A percentile compares a stretch with the other conserved stretches of the same genome.
Conservation (phyloP, 2,888 invertebrate genomes). For the Pachliopta kotzebuea region DNA sequence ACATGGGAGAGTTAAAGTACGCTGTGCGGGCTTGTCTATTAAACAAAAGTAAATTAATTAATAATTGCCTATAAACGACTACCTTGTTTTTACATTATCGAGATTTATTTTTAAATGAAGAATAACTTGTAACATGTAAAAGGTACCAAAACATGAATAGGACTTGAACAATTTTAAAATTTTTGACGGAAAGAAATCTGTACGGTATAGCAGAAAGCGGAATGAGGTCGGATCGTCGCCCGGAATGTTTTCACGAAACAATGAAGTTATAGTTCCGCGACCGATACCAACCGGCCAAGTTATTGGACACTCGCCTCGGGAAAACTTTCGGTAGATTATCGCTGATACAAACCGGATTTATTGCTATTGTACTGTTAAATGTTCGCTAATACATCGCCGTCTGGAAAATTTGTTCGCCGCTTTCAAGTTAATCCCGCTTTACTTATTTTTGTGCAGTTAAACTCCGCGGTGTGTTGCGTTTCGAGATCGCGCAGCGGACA, state of each 20-base stretch:
- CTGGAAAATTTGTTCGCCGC: slow-evolving; percentile 30
- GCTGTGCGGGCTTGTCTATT: no score
- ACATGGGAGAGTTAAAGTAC: no score
- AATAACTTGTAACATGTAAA: no score
- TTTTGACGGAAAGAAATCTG: neutral
- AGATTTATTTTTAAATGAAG: no score
- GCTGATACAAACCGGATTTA: slow-evolving; percentile 57
- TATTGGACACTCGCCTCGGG: slow-evolving; percentile 49
- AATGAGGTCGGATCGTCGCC: slow-evolving; percentile 46
- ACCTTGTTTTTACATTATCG: no score
- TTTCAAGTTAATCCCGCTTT: slow-evolving; percentile 21
- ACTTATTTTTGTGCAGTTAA: slow-evolving; percentile 19
- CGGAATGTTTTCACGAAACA: slow-evolving; percentile 51
- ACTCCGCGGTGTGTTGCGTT: slow-evolving; percentile 3
- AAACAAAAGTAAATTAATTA: no score
- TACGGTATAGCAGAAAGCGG: slow-evolving; percentile 15
- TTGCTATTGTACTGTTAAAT: slow-evolving; percentile 51
- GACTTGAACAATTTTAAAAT: neutral
- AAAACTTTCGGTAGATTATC: slow-evolving; percentile 57
- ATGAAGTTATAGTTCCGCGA: slow-evolving; percentile 37
- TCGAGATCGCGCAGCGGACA: slow-evolving; percentile 1
- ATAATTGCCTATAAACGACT: no score
- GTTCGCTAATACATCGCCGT: slow-evolving; percentile 43
- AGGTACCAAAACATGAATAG: neutral
- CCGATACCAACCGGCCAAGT: slow-evolving; percentile 42